phyloP scores from a whole-genome alignment of 1,140 invertebrate genomes.

The Ceratitis capitata region DNA sequence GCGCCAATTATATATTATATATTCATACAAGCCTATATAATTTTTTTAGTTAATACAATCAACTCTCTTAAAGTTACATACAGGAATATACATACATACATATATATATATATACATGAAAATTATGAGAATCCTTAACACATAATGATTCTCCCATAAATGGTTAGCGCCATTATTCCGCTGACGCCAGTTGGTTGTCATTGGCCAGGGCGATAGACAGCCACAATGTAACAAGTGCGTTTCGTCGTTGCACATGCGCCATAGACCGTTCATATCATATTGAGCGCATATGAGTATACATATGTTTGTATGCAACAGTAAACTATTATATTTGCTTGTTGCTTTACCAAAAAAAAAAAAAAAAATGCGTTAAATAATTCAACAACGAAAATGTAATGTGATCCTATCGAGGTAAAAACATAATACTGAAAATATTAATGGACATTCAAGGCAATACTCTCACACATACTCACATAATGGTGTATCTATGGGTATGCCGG shows the following conservation, averaged over 20 bases:
- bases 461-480: neutral
- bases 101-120: neutral
- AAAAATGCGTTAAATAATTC: conserved; percentile 37
- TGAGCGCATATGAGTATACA: too few relatives aligned
- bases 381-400: conserved; percentile 32
- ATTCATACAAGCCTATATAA: too few relatives aligned
- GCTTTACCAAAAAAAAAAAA: neutral
- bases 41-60: too few relatives aligned
- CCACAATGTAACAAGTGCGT: neutral
- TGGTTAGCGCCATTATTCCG: conserved; percentile 1
- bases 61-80: too few relatives aligned
- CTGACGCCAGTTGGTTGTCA: neutral
- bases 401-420: neutral
- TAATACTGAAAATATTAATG: neutral
- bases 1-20: too few relatives aligned
- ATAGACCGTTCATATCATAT: neutral
- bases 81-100: too few relatives aligned
- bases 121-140: conserved; percentile 27
- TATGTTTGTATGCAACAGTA: too few relatives aligned
- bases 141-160: neutral
- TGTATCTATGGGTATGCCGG: too few relatives aligned
- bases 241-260: neutral
- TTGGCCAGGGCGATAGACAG: neutral
- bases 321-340: neutral
- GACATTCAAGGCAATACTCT: too few relatives aligned